A percentile compares a stretch with the other conserved stretches of the same genome.
Evolutionary conservation across 2,797 vertebrate genomes (phyloP).

Genomic region (Hoplostethus mediterraneus): DNA sequence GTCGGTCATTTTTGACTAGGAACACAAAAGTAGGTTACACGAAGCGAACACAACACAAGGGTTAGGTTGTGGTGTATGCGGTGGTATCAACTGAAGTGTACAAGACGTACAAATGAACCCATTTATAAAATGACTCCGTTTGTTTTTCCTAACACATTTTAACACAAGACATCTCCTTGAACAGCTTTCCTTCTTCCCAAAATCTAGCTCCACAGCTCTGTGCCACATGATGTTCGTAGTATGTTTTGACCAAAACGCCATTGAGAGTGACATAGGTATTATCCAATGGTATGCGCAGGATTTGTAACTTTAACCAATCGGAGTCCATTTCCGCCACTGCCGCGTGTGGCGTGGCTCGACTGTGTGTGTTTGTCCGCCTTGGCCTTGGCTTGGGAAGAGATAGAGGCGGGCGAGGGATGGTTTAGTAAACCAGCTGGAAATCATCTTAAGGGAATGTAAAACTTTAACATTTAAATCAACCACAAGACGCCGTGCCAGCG

Average conservation of each 20-base stretch:
- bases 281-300: slow-evolving; percentile 55
- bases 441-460: slow-evolving; percentile 66
- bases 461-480: slow-evolving; percentile 24
- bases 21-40: no score
- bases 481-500: slow-evolving; percentile 17
- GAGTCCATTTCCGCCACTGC: slow-evolving; percentile 13
- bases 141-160: no score
- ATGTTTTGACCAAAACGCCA: slow-evolving; percentile 5
- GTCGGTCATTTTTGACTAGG: no score
- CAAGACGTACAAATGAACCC: no score
- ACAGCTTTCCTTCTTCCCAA: no score
- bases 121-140: no score
- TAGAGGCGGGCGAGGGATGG: slow-evolving; percentile 44
- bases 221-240: not conserved
- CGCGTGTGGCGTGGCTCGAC: slow-evolving; percentile 32
- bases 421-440: slow-evolving; percentile 17
- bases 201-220: no score
- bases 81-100: not conserved
- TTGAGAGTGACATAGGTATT: slow-evolving; percentile 37
- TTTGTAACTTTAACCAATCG: slow-evolving; percentile 60
- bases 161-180: no score
- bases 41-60: no score
- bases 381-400: slow-evolving; percentile 46
- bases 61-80: not conserved
- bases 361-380: slow-evolving; percentile 45